These are phyloP conservation scores for Mylabris sibirica DNA, from an alignment of 2,888 invertebrate species.

Conservation along the genomic window DNA sequence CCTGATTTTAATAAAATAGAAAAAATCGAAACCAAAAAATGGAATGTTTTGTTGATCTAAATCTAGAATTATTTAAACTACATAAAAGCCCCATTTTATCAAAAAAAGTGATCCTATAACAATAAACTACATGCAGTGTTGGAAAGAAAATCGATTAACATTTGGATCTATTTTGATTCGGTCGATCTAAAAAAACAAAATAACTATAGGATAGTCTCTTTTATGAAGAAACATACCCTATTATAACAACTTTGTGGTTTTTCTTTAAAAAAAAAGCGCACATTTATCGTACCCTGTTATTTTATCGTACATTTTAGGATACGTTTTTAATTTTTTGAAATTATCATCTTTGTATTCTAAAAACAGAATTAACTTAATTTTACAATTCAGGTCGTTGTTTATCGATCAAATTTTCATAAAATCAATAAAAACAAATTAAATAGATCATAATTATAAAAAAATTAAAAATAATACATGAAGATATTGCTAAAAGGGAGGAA, in stretches of 20 bases:
- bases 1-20: neutral
- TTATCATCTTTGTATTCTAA: too few relatives aligned
- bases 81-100: neutral
- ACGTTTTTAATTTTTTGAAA: too few relatives aligned
- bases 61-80: neutral
- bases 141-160: neutral
- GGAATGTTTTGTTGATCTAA: neutral
- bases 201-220: too few relatives aligned
- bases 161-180: too few relatives aligned
- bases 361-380: neutral
- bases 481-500: constrained; percentile 58
- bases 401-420: constrained; percentile 22
- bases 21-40: neutral
- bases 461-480: constrained; percentile 24
- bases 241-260: too few relatives aligned
- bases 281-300: constrained; percentile 9
- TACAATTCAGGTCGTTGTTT: constrained; percentile 36
- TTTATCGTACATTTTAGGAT: constrained; percentile 3
- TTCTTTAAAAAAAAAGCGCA: constrained; percentile 1
- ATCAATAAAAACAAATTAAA: neutral
- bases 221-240: too few relatives aligned
- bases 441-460: constrained; percentile 10
- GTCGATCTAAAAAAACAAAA: too few relatives aligned
- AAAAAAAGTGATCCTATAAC: neutral
- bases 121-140: neutral